Percentiles rank a stretch among this genome's conserved stretches.
These are phyloP conservation scores for Colostygia pectinataria DNA, from an alignment of 2,888 invertebrate genomes.

Conservation along the genomic window DNA sequence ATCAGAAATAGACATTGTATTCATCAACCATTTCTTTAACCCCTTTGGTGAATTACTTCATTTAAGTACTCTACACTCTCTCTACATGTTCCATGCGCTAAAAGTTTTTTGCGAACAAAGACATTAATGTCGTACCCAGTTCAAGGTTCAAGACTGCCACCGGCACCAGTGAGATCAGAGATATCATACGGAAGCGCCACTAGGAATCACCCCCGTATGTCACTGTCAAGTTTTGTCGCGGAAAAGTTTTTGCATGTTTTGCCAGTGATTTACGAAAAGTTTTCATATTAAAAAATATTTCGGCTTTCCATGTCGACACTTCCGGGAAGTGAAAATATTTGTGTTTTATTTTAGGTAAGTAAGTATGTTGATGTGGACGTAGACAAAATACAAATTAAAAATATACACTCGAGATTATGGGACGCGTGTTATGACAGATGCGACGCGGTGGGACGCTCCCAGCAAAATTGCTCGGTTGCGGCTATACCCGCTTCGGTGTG, in stretches of 20 bases:
- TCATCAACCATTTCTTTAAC: no score
- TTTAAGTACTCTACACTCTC: no score
- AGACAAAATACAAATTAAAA: constrained; percentile 36
- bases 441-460: constrained; percentile 19
- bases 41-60: no score
- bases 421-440: constrained; percentile 32
- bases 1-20: no score
- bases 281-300: background rate
- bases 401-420: constrained; percentile 28
- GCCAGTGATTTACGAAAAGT: background rate
- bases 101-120: background rate
- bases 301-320: constrained; percentile 9
- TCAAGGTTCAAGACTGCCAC: constrained; percentile 4
- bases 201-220: constrained; percentile 11
- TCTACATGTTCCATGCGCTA: no score
- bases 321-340: constrained; percentile 17
- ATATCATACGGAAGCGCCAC: constrained; percentile 2
- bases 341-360: constrained; percentile 15
- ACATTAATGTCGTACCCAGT: background rate
- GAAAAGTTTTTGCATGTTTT: constrained; percentile 15
- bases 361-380: constrained; percentile 17
- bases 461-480: constrained; percentile 19
- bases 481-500: constrained; percentile 4
- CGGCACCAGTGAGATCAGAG: constrained; percentile 2
- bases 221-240: constrained; percentile 22